A percentile compares a stretch with the other conserved stretches of the same genome.
phyloP scores from a whole-genome alignment of 64 coral and sea anemone species.

The Actinia equina region DNA sequence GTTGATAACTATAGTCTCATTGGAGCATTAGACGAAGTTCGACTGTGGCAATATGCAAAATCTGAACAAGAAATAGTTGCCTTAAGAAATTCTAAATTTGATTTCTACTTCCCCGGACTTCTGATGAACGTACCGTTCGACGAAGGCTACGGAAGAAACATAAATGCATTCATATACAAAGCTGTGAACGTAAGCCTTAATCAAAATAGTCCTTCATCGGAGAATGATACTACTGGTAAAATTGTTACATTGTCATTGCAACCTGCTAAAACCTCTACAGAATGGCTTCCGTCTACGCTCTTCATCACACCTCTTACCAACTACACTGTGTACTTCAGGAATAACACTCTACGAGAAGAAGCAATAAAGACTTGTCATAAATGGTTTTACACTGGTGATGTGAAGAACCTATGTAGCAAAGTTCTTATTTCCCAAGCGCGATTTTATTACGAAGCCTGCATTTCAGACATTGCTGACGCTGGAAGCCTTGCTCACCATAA shows the following conservation, averaged over 20 bases:
- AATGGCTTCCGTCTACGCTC: constrained; percentile 70
- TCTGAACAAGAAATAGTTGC: constrained; percentile 33
- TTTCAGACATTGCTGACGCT: constrained; percentile 83
- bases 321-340: constrained; percentile 67
- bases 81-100: constrained; percentile 52
- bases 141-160: constrained; percentile 67
- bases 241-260: neutral
- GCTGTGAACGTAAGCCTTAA: constrained; percentile 20
- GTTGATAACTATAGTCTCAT: constrained; percentile 54
- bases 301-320: constrained; percentile 50
- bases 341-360: constrained; percentile 35
- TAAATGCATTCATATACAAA: constrained; percentile 42
- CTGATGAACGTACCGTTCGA: constrained; percentile 70
- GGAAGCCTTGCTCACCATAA: constrained; percentile 68
- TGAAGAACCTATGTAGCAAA: constrained; percentile 67
- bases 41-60: constrained; percentile 93
- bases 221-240: neutral
- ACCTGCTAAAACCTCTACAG: neutral
- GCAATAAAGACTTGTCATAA: constrained; percentile 65
- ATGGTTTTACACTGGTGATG: constrained; percentile 70
- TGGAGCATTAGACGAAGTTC: constrained; percentile 69
- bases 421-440: constrained; percentile 65
- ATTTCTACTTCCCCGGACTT: constrained; percentile 68
- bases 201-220: neutral
- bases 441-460: constrained; percentile 94